A percentile compares a stretch with the other conserved stretches of the same genome.
These are phyloP conservation scores for Andrena cerasifolii DNA, from an alignment of 1,140 invertebrate species.

Conservation along the genomic window DNA sequence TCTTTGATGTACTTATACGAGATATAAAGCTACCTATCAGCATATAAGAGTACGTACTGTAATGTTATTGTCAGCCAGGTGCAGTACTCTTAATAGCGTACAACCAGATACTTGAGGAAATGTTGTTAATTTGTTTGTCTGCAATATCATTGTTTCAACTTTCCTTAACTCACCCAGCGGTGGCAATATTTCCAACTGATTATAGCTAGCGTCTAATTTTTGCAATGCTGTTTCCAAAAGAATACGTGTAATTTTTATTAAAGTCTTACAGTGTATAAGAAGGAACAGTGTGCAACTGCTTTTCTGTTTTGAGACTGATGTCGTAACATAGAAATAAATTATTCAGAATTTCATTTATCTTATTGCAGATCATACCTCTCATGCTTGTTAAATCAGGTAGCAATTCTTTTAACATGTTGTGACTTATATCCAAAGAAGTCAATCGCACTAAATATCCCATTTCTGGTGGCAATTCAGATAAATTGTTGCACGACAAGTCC, in stretches of 20 bases:
- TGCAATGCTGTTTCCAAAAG: slow-evolving; percentile 80
- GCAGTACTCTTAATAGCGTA: slow-evolving; percentile 87
- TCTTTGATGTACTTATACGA: too few species aligned
- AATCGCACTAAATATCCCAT: slow-evolving; percentile 85
- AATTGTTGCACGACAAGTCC: slow-evolving; percentile 86
- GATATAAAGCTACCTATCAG: too few species aligned
- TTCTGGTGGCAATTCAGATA: slow-evolving; percentile 83
- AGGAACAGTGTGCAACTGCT: slow-evolving; percentile 12
- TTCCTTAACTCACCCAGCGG: slow-evolving; percentile 90
- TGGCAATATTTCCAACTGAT: slow-evolving; percentile 86
- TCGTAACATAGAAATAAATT: slow-evolving; percentile 2
- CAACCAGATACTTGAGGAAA: slow-evolving; percentile 88
- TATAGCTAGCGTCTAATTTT: slow-evolving; percentile 84
- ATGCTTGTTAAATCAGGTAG: slow-evolving; percentile 84
- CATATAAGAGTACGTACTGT: slow-evolving; percentile 81
- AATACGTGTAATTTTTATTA: slow-evolving; percentile 19
- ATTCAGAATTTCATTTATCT: neutral
- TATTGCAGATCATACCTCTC: slow-evolving; percentile 77
- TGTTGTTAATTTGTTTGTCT: slow-evolving; percentile 88
- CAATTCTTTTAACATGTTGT: slow-evolving; percentile 84
- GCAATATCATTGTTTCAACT: slow-evolving; percentile 90
- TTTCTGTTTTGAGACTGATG: neutral
- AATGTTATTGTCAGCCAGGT: slow-evolving; percentile 91
- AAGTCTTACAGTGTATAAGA: slow-evolving; percentile 1
- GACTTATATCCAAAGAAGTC: slow-evolving; percentile 83